Conservation (phyloP, 2,113 vertebrate genomes). For the Brachionichthys hirsutus region DNA sequence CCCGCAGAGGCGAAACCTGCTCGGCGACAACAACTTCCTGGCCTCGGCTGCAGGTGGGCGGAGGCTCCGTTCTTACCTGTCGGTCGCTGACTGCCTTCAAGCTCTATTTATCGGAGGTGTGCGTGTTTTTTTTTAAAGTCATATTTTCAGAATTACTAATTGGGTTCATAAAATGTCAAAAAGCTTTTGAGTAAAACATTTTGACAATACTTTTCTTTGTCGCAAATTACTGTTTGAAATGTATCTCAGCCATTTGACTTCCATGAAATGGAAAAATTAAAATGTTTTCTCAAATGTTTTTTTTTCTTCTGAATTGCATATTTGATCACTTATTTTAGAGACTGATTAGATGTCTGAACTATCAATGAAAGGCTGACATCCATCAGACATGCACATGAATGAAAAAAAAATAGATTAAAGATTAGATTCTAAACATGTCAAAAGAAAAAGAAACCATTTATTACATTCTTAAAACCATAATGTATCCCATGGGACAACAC, state of each 20-base stretch:
- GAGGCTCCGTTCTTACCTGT: background rate
- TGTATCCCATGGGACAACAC: slow-evolving; percentile 75
- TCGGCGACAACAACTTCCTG: slow-evolving; percentile 65
- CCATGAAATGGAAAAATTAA: too few relatives aligned
- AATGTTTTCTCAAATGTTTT: too few relatives aligned
- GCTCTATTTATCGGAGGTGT: background rate
- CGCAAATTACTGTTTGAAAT: too few relatives aligned
- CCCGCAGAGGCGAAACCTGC: slow-evolving; percentile 54
- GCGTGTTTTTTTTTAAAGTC: too few relatives aligned
- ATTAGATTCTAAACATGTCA: slow-evolving; percentile 22
- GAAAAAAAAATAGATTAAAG: background rate
- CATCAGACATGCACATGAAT: background rate
- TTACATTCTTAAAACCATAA: slow-evolving; percentile 82
- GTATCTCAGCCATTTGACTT: too few relatives aligned
- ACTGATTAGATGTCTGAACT: background rate
- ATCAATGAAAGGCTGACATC: background rate
- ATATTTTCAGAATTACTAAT: too few relatives aligned
- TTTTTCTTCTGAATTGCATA: too few relatives aligned
- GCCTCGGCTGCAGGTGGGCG: slow-evolving; percentile 45
- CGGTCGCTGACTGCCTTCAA: too few relatives aligned
- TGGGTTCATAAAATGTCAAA: too few relatives aligned
- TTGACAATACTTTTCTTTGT: too few relatives aligned
- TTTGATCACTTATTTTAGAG: slow-evolving; percentile 1
- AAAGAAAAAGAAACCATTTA: slow-evolving; percentile 77
- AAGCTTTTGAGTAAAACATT: too few relatives aligned